Base-by-base conservation (phyloP, 2,113 vertebrate species). In the Penelope pileata region DNA sequence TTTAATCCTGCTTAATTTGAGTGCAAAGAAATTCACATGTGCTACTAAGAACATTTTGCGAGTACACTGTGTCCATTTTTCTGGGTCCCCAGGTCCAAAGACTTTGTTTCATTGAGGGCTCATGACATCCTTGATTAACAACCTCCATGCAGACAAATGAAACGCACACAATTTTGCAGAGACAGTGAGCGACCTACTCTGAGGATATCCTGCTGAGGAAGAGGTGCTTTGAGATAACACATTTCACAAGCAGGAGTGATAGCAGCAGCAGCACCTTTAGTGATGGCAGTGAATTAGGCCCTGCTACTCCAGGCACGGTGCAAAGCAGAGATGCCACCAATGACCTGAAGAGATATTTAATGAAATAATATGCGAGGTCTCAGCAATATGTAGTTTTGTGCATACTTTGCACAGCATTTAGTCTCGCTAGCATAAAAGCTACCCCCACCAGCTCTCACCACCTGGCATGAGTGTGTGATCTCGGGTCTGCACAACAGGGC, bases 1-100 rank as follows among this genome's bases (percentile, higher is more conserved):
- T 93, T 97, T 99, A 99, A 99, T 99, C 99, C 98, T 98, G 96
- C 98, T 99, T 99, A 98, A 99, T 98, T 98, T 99, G 98, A 98
- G 97, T 97, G 98, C 98, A 98, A 98, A 98, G 98, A 98, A 98
- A 98, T 98, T 99, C 98, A 98, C 98, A 98, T 98, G 98, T 98
- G 98, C 98, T 98, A 95, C 97, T 98, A 98, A 99, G 98, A 99
- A 98, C 98, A 98, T 98, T 99, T 98, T 97, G 95, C 48, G 83
- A 98, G 98, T 96, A 98, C 98, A 98, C 98, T 98, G 98, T 97
- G 97, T 98, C 98, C 97, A 97, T 98, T 98, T 98, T 97, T 94
- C 96, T 95, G 95, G 87, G 95, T 96, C 98, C 96, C 97, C 91
- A 93, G 4, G 0, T 97, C 97, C 98, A 97, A 98, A 96, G 97